Percentiles rank a stretch among this genome's conserved stretches.
Conservation (phyloP, 2,888 invertebrate species). For the Drosophila melanocephala region DNA sequence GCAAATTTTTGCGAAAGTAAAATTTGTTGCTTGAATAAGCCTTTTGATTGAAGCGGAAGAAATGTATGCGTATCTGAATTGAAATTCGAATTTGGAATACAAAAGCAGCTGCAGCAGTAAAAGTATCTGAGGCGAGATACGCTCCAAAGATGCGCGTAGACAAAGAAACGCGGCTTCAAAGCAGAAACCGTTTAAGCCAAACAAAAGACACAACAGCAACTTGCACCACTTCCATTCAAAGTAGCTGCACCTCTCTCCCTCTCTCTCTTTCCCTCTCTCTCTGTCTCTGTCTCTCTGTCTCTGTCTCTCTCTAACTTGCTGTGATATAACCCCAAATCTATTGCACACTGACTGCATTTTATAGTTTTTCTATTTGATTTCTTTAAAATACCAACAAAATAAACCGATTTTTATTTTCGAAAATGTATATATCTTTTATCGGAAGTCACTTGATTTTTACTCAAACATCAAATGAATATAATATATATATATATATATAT, state of each 20-base stretch:
- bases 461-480: neutral
- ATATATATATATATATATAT: neutral
- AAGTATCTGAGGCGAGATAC: conserved; percentile 7
- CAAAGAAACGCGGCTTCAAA: conserved; percentile 14
- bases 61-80: neutral
- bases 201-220: neutral
- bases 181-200: conserved; percentile 17
- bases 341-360: neutral
- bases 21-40: conserved; percentile 39
- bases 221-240: conserved; percentile 8
- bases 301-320: neutral
- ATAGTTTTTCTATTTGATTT: neutral
- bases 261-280: neutral
- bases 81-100: conserved; percentile 9
- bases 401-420: neutral
- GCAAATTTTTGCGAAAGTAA: conserved; percentile 78
- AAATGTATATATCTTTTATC: neutral
- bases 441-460: neutral
- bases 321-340: neutral
- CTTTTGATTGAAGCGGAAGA: conserved; percentile 40
- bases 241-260: neutral
- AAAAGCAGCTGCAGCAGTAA: conserved; percentile 30
- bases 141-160: conserved; percentile 18
- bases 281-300: accelerated
- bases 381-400: neutral